Evolutionary conservation across 2,113 vertebrate species (phyloP).

Genomic region (Oenanthe oenanthe): DNA sequence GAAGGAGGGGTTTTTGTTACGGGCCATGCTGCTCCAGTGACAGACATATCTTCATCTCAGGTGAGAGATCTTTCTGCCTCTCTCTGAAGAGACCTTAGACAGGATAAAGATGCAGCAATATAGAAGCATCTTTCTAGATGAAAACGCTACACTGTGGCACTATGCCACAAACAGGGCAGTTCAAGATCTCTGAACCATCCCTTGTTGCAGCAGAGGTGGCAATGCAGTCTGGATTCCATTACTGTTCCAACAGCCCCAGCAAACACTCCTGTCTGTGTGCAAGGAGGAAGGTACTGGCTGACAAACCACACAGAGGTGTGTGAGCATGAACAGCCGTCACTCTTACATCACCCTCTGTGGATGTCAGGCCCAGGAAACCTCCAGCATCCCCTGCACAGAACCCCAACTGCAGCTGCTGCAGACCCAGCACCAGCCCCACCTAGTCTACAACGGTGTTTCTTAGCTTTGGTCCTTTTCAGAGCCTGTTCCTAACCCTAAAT

Average conservation of each 20-base stretch:
- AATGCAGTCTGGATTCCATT: rapidly evolving
- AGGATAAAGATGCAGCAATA: neutral
- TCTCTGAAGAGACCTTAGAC: neutral
- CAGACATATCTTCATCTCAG: neutral
- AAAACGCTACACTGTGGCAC: neutral
- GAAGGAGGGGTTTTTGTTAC: neutral
- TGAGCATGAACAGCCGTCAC: neutral
- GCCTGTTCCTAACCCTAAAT: neutral
- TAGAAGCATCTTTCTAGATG: neutral
- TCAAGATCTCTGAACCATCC: neutral
- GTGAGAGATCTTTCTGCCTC: neutral
- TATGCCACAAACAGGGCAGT: rapidly evolving
- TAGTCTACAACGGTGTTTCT: rapidly evolving
- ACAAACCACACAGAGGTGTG: too few relatives aligned
- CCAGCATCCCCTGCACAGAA: rapidly evolving
- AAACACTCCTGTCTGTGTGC: neutral
- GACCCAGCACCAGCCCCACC: neutral
- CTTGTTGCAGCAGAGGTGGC: neutral
- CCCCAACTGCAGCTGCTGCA: neutral
- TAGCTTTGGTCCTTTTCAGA: neutral
- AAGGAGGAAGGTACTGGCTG: neutral
- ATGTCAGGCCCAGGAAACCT: neutral
- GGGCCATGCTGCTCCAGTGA: neutral
- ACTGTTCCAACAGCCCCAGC: neutral
- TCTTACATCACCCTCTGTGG: neutral